Conservation (phyloP, 2,113 vertebrate species). For the Chaenogobius annularis region DNA sequence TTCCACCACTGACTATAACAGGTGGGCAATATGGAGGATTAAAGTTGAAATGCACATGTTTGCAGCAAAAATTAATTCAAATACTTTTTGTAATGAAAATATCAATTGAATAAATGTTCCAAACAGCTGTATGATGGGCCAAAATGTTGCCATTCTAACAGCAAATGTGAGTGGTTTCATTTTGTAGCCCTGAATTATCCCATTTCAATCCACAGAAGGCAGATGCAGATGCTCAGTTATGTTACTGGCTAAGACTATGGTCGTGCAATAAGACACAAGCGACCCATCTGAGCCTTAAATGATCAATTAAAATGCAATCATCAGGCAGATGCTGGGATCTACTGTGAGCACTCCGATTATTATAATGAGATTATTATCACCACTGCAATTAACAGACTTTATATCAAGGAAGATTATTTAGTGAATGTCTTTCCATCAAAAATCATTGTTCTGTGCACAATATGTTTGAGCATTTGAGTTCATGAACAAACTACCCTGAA, state of each 20-base stretch:
- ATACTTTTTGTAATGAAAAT: not conserved
- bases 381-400: conserved; percentile 6
- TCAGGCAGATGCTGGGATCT: conserved; percentile 5
- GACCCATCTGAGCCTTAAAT: conserved; percentile 10
- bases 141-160: not conserved
- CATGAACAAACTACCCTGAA: not conserved
- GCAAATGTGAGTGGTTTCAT: not conserved
- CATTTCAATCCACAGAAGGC: conserved; percentile 9
- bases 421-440: not conserved
- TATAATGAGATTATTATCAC: conserved; percentile 10
- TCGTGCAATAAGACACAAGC: conserved; percentile 7
- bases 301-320: conserved; percentile 3
- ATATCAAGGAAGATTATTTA: not conserved
- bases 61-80: not conserved
- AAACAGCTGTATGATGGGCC: not conserved
- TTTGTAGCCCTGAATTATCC: conserved; percentile 4
- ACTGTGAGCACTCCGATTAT: not conserved
- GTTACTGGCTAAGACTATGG: conserved; percentile 3
- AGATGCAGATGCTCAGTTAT: conserved; percentile 12
- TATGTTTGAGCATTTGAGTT: not conserved
- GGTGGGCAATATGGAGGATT: too few relatives aligned
- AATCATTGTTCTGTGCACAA: not conserved
- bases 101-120: not conserved
- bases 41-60: too few relatives aligned
- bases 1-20: too few relatives aligned